A percentile compares a stretch with the other conserved stretches of the same genome.
phyloP scores from a whole-genome alignment of 2,797 vertebrate species.

The Takifugu rubripes region DNA sequence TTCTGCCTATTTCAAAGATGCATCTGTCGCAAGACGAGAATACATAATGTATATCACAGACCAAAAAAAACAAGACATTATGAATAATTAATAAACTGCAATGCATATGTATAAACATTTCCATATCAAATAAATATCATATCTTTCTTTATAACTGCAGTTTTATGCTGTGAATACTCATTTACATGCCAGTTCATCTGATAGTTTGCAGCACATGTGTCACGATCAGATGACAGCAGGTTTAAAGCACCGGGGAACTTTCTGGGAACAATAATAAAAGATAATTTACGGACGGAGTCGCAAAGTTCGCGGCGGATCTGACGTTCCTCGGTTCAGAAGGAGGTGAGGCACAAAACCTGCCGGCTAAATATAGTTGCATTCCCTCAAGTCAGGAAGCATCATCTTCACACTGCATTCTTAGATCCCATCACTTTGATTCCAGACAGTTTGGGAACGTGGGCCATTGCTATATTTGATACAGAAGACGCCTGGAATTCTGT shows the following conservation, averaged over 20 bases:
- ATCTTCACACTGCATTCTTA: constrained; percentile 3
- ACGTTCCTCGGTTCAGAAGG: constrained; percentile 19
- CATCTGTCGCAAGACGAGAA: constrained; percentile 62
- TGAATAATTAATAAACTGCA: constrained; percentile 75
- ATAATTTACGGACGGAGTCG: constrained; percentile 4
- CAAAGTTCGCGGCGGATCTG: constrained; percentile 26
- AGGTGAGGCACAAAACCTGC: constrained; percentile 16
- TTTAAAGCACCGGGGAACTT: constrained; percentile 12
- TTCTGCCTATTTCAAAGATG: constrained; percentile 62
- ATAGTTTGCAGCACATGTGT: constrained; percentile 42
- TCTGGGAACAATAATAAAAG: constrained; percentile 11
- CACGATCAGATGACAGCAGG: constrained; percentile 41
- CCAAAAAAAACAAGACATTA: constrained; percentile 63
- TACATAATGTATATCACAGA: constrained; percentile 75
- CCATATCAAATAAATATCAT: constrained; percentile 76
- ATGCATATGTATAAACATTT: constrained; percentile 74
- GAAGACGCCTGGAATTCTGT: no score
- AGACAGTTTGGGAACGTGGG: constrained; percentile 2
- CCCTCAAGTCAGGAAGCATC: constrained; percentile 8
- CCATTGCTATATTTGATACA: neutral
- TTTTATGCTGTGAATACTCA: constrained; percentile 46
- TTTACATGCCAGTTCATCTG: constrained; percentile 35
- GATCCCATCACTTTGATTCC: constrained; percentile 3
- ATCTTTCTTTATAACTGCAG: constrained; percentile 55
- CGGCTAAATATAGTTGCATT: constrained; percentile 17